These are phyloP conservation scores for Marisa cornuarietis DNA, from an alignment of 1,140 invertebrate species.

Conservation along the genomic window DNA sequence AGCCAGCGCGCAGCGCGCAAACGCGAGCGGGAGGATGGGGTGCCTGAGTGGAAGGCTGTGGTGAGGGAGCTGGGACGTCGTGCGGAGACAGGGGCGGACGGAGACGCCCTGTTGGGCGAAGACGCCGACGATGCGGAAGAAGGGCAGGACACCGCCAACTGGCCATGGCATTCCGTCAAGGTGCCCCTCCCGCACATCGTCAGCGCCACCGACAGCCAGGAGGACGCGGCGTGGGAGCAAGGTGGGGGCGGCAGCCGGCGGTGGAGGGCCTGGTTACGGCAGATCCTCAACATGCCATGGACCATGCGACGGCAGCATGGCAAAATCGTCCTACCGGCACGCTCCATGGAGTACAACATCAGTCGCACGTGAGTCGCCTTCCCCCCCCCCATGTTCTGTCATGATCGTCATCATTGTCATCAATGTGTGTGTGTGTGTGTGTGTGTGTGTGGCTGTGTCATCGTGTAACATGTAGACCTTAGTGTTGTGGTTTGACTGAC, in stretches of 20 bases:
- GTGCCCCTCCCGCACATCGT: no score
- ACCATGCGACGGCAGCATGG: conserved; percentile 35
- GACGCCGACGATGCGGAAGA: conserved; percentile 14
- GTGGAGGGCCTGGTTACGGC: conserved; percentile 37
- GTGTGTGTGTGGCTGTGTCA: no score
- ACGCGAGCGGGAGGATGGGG: background rate
- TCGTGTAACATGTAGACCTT: no score
- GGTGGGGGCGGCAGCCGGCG: conserved; percentile 24
- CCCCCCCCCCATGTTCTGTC: background rate
- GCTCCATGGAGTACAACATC: conserved; percentile 36
- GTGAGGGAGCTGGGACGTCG: conserved; percentile 17
- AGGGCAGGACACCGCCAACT: background rate
- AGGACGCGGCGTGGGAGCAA: conserved; percentile 3
- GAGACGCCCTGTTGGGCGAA: background rate
- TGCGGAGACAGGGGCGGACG: background rate
- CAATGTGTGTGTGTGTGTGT: no score
- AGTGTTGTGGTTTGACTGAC: background rate
- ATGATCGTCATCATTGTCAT: background rate
- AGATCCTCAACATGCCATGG: conserved; percentile 40
- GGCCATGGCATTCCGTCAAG: no score
- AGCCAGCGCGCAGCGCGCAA: background rate
- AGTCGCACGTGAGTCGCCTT: conserved; percentile 32
- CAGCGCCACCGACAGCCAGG: no score
- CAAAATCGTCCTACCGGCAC: conserved; percentile 39
- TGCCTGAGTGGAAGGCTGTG: conserved; percentile 7